A percentile compares a stretch with the other conserved stretches of the same genome.
Evolutionary conservation across 2,888 invertebrate genomes (phyloP).

Genomic region (Criorhina ranunculi): DNA sequence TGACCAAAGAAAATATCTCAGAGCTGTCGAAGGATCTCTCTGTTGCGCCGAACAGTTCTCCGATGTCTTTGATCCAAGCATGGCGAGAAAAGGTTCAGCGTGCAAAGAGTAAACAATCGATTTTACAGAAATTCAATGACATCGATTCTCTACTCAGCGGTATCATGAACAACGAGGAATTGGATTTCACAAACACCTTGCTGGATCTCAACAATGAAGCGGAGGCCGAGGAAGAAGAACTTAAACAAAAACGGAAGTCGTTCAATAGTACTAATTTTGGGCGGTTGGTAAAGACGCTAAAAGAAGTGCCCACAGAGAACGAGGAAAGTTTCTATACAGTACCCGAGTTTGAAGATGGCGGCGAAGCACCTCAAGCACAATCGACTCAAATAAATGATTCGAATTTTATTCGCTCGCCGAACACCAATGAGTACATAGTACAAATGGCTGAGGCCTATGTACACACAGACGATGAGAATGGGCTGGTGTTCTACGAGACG

Average conservation of each 20-base stretch:
- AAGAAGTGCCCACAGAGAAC: constrained; percentile 77
- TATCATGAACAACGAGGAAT: constrained; percentile 80
- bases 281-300: constrained; percentile 78
- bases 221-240: constrained; percentile 50
- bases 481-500: constrained; percentile 88
- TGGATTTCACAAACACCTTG: constrained; percentile 80
- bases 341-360: constrained; percentile 71
- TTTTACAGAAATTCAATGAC: constrained; percentile 80
- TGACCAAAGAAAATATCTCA: constrained; percentile 81
- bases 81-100: constrained; percentile 83
- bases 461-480: constrained; percentile 90
- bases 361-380: constrained; percentile 28
- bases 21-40: constrained; percentile 79
- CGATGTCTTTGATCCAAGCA: constrained; percentile 81
- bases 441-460: constrained; percentile 90
- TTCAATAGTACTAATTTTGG: constrained; percentile 77
- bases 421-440: constrained; percentile 80
- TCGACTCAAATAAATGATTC: constrained; percentile 52
- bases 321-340: constrained; percentile 80
- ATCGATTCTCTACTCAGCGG: constrained; percentile 81
- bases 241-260: constrained; percentile 36
- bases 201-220: constrained; percentile 68
- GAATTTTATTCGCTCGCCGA: constrained; percentile 79
- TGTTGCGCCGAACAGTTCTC: constrained; percentile 77
- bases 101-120: constrained; percentile 80